Evolutionary conservation across 2,113 vertebrate species (phyloP).

Genomic region (Paedocypris sp.): DNA sequence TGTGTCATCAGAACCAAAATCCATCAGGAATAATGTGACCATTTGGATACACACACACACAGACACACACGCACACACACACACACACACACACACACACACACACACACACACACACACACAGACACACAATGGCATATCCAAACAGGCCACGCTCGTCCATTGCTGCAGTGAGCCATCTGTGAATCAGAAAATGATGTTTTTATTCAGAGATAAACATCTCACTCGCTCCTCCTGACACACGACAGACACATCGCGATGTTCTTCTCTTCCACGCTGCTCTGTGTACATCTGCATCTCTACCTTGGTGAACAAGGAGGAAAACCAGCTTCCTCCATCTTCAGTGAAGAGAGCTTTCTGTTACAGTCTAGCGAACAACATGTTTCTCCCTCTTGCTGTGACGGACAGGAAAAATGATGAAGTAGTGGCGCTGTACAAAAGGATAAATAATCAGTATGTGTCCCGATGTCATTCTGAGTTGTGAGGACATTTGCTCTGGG

Average conservation of each 20-base stretch:
- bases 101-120: conserved; percentile 28
- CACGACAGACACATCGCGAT: neutral
- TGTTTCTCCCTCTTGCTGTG: neutral
- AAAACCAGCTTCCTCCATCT: conserved; percentile 8
- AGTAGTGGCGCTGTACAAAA: neutral
- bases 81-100: conserved; percentile 26
- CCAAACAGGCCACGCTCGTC: conserved; percentile 19
- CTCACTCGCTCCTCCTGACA: neutral
- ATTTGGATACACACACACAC: conserved; percentile 24
- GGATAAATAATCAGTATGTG: conserved; percentile 21
- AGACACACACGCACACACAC: too few relatives aligned
- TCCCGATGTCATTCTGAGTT: conserved; percentile 3
- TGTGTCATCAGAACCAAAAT: conserved; percentile 32
- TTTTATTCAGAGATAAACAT: conserved; percentile 33
- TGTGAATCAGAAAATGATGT: conserved; percentile 35
- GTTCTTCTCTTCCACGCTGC: neutral
- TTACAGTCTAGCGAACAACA: conserved; percentile 21
- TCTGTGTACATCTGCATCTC: neutral
- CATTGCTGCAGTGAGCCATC: conserved; percentile 32
- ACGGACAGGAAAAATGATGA: conserved; percentile 7
- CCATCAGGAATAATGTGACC: conserved; percentile 36
- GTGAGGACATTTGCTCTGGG: conserved; percentile 4
- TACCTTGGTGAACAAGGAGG: conserved; percentile 10
- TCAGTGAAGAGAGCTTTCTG: conserved; percentile 17
- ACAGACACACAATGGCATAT: conserved; percentile 20